A percentile compares a stretch with the other conserved stretches of the same genome.
These are phyloP conservation scores for Eupithecia abbreviata DNA, from an alignment of 2,888 invertebrate genomes.

Conservation along the genomic window DNA sequence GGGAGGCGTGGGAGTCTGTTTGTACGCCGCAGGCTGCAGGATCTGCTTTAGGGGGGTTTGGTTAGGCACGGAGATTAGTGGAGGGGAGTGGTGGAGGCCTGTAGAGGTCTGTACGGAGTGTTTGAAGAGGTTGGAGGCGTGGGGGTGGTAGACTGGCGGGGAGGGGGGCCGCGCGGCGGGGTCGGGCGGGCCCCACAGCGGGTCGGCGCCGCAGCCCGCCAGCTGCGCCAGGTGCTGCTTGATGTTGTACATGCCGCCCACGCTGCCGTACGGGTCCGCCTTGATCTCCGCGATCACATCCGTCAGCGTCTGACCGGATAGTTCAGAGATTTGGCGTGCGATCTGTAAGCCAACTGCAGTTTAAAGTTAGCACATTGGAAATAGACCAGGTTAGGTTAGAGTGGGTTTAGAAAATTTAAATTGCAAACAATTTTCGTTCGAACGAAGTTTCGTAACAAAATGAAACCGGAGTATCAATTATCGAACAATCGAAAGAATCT, in stretches of 20 bases:
- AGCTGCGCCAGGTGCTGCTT: conserved; percentile 70
- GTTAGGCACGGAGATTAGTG: conserved; percentile 9
- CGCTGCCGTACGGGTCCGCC: conserved; percentile 82
- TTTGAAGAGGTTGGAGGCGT: conserved; percentile 24
- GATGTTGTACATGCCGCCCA: conserved; percentile 86
- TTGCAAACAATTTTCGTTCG: no score
- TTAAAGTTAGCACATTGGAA: background rate
- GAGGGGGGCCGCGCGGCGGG: conserved; percentile 58
- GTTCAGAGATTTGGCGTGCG: conserved; percentile 77
- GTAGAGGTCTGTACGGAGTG: conserved; percentile 5
- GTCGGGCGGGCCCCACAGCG: conserved; percentile 57
- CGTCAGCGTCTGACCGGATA: conserved; percentile 68
- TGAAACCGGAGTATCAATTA: no score
- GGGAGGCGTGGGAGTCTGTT: conserved; percentile 10
- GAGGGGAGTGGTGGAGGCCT: conserved; percentile 5
- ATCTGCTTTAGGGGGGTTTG: conserved; percentile 20
- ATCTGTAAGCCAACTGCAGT: conserved; percentile 57
- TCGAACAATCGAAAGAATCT: no score
- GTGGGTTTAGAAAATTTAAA: no score
- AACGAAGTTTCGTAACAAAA: no score
- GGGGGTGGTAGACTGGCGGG: conserved; percentile 41
- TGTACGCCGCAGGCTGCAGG: conserved; percentile 1
- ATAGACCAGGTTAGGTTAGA: no score
- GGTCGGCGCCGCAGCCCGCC: conserved; percentile 44
- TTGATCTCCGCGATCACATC: conserved; percentile 79